These are phyloP conservation scores for Hirtodrosophila alboralis DNA, from an alignment of 2,888 invertebrate genomes.

Conservation along the genomic window DNA sequence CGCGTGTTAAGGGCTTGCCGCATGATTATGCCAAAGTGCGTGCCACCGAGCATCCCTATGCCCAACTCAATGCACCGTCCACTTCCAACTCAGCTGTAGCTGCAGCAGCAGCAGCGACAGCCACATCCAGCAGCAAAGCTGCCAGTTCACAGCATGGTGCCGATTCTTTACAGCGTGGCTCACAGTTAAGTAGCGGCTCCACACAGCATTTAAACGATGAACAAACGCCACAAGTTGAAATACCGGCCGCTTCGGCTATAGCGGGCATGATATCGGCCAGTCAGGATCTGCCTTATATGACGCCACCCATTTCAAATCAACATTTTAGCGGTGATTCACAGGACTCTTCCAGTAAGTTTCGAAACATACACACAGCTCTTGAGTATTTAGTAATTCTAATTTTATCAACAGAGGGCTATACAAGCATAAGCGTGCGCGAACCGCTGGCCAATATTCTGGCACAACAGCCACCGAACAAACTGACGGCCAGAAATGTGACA, in stretches of 20 bases:
- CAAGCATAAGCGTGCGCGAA: slow-evolving; percentile 95
- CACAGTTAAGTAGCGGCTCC: slow-evolving; percentile 51
- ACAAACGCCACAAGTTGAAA: slow-evolving; percentile 85
- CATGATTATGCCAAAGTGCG: slow-evolving; percentile 87
- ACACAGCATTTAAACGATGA: slow-evolving; percentile 65
- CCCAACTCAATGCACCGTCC: slow-evolving; percentile 83
- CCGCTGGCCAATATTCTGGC: slow-evolving; percentile 92
- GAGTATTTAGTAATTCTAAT: neutral
- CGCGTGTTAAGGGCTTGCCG: slow-evolving; percentile 87
- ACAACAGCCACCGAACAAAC: slow-evolving; percentile 83
- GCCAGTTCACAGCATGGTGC: slow-evolving; percentile 57
- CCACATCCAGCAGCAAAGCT: slow-evolving; percentile 39
- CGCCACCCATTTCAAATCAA: slow-evolving; percentile 89
- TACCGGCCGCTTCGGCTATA: slow-evolving; percentile 94
- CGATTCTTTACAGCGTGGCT: slow-evolving; percentile 48
- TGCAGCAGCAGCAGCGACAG: slow-evolving; percentile 52
- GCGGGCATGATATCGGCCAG: slow-evolving; percentile 93
- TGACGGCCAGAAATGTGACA: slow-evolving; percentile 83
- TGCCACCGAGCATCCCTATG: slow-evolving; percentile 84
- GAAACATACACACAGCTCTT: neutral
- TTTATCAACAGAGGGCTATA: slow-evolving; percentile 90
- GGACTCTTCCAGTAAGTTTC: slow-evolving; percentile 92
- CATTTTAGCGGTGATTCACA: slow-evolving; percentile 96
- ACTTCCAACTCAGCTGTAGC: slow-evolving; percentile 67
- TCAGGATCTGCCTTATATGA: slow-evolving; percentile 95